These are phyloP conservation scores for Sminthurides bifidus DNA, from an alignment of 1,140 invertebrate genomes.

Conservation along the genomic window DNA sequence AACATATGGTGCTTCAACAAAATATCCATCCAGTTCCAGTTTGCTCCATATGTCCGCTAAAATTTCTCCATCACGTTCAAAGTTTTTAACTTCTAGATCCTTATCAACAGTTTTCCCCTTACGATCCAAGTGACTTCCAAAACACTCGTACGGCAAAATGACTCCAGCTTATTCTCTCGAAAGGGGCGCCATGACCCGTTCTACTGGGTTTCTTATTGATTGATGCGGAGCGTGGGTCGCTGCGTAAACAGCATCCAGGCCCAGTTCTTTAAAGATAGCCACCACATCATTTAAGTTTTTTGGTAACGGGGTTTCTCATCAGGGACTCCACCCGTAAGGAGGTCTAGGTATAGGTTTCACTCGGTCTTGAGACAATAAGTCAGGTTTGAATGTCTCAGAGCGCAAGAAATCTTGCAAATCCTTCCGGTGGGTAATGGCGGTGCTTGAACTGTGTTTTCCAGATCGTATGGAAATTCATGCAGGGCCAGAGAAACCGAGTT, in stretches of 20 bases:
- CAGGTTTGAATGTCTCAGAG: constrained; percentile 27
- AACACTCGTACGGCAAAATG: constrained; percentile 36
- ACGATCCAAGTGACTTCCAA: constrained; percentile 37
- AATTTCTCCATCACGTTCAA: constrained; percentile 31
- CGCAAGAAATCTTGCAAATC: constrained; percentile 35
- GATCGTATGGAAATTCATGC: constrained; percentile 38
- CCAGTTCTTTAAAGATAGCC: constrained; percentile 2
- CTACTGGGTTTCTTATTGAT: constrained; percentile 35
- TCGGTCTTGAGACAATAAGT: constrained; percentile 31
- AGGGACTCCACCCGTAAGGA: constrained; percentile 36
- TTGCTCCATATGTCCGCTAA: constrained; percentile 34
- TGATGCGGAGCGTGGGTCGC: constrained; percentile 38
- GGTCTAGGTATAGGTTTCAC: constrained; percentile 38
- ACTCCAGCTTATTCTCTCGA: constrained; percentile 36
- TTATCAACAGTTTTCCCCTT: constrained; percentile 5
- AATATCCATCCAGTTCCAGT: constrained; percentile 33
- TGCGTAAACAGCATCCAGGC: constrained; percentile 39
- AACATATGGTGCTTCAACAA: neutral
- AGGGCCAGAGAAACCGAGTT: constrained; percentile 35
- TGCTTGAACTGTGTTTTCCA: constrained; percentile 33
- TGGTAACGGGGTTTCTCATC: constrained; percentile 36
- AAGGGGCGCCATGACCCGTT: constrained; percentile 38
- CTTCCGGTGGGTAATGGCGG: constrained; percentile 34
- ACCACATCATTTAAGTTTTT: constrained; percentile 23
- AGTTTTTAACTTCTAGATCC: constrained; percentile 35